Base-by-base conservation (phyloP, 2,797 vertebrate species). In the Pristis pectinata region DNA sequence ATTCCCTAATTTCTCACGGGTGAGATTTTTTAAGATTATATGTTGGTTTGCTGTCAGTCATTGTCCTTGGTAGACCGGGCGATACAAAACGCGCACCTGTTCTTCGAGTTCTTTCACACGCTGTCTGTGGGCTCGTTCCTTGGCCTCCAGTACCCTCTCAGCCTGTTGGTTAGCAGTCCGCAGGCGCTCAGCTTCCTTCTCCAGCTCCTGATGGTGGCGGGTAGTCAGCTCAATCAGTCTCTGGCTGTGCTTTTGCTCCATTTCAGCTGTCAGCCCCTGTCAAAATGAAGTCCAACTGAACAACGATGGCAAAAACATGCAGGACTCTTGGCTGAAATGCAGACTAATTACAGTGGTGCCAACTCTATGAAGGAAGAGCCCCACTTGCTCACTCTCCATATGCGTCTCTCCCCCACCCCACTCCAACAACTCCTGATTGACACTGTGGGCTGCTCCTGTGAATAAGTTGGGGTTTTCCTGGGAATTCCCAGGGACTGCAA, bases 81-180 rank as follows among this genome's bases (percentile, higher is more conserved):
- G 85, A 30, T 44, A 11, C 0, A 27, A 34, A 49, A 34, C 70
- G 15, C 93, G 95, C 95, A 98, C 97, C 97, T 98, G 97, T 22
- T 97, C 96, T 95, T 98, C 98, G 79, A 97, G 96, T 87, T 96
- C 96, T 95, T 95, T 97, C 92, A 97, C 96, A 95, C 95, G 96
- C 95, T 96, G 97, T 74, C 95, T 96, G 59, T 97, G 97, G 61
- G 96, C 96, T 95, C 96, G 96, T 95, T 98, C 97, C 0, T 95
- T 95, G 91, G 95, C 96, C 95, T 97, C 97, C 94, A 97, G 95
- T 1, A 96, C 96, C 22, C 17, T 95, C 83, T 97, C 96, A 8
- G 97, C 96, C 95, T 97, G 97, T n/a, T 96, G 96, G 96, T 97
- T 97, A 94, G 96, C 94, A 59, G 95, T 95, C 61, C 95, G 97